Percentiles rank a stretch among this genome's conserved stretches.
These are phyloP conservation scores for Artemia sinica DNA, from an alignment of 2,888 invertebrate genomes.

Conservation along the genomic window DNA sequence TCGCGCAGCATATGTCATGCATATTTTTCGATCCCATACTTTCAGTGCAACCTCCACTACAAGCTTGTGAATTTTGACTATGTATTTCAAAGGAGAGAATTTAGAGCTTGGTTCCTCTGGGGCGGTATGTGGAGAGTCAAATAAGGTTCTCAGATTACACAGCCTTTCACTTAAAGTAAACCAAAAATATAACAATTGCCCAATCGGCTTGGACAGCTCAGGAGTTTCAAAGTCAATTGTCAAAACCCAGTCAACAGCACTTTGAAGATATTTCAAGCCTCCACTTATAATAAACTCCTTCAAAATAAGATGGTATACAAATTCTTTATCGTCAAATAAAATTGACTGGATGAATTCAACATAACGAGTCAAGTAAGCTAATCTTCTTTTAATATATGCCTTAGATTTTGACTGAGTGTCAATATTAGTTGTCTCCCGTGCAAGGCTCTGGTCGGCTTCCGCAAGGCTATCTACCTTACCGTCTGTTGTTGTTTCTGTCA, in stretches of 20 bases:
- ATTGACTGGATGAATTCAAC: conserved; percentile 67
- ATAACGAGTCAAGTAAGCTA: conserved; percentile 65
- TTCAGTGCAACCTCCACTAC: conserved; percentile 56
- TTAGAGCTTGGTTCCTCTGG: conserved; percentile 33
- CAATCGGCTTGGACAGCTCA: conserved; percentile 49
- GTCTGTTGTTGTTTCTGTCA: background rate
- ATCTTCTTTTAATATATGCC: conserved; percentile 50
- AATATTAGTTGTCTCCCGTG: conserved; percentile 49
- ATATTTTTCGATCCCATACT: conserved; percentile 39
- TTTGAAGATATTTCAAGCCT: conserved; percentile 50
- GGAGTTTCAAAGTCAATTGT: conserved; percentile 34
- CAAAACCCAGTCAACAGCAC: conserved; percentile 37
- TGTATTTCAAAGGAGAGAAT: conserved; percentile 47
- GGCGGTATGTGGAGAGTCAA: conserved; percentile 55
- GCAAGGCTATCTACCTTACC: conserved; percentile 40
- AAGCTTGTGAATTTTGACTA: conserved; percentile 53
- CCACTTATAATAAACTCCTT: conserved; percentile 57
- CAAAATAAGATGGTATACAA: conserved; percentile 65
- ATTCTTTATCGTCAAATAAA: conserved; percentile 66
- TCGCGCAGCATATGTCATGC: conserved; percentile 31
- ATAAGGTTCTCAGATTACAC: conserved; percentile 58
- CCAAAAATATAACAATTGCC: conserved; percentile 68
- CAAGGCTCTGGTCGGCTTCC: conserved; percentile 38
- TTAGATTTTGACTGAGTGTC: no score
- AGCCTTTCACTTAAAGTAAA: conserved; percentile 60